Evolutionary conservation across 2,888 invertebrate genomes (phyloP).

Genomic region (Anaspis maculata): DNA sequence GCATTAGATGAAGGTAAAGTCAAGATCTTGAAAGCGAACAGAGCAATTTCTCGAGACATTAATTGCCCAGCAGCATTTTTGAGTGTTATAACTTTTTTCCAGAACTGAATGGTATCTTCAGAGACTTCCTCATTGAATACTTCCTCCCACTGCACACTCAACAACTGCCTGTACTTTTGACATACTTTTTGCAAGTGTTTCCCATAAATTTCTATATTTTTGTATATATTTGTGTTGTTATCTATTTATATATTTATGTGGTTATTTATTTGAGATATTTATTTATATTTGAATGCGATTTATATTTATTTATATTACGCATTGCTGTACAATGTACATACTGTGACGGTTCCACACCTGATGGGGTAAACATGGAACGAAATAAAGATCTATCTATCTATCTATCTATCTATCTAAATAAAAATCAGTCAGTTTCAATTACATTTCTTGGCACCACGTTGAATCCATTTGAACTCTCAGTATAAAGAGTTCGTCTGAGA

Average conservation of each 20-base stretch:
- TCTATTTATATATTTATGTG: too few species aligned
- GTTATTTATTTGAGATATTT: too few species aligned
- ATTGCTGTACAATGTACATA: too few species aligned
- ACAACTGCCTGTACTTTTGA: conserved; percentile 8
- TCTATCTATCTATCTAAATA: too few species aligned
- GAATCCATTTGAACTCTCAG: neutral
- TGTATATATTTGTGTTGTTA: too few species aligned
- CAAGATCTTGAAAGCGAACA: conserved; percentile 8
- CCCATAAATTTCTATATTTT: too few species aligned
- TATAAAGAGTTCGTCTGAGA: neutral
- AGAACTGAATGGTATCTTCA: conserved; percentile 8
- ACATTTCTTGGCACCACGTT: neutral
- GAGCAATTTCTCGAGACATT: conserved; percentile 5
- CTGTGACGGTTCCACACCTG: too few species aligned
- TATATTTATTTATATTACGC: too few species aligned
- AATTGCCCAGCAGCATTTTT: conserved; percentile 9
- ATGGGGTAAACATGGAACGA: too few species aligned
- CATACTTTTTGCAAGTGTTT: too few species aligned
- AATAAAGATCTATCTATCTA: too few species aligned
- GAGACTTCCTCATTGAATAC: conserved; percentile 8
- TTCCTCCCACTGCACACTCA: conserved; percentile 8
- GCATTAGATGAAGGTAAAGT: conserved; percentile 12
- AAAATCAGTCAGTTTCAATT: neutral
- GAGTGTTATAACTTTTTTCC: conserved; percentile 9
- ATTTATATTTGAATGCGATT: too few species aligned